Percentiles rank a stretch among this genome's conserved stretches.
phyloP scores from a whole-genome alignment of 1,140 invertebrate genomes.

The Portunus trituberculatus region DNA sequence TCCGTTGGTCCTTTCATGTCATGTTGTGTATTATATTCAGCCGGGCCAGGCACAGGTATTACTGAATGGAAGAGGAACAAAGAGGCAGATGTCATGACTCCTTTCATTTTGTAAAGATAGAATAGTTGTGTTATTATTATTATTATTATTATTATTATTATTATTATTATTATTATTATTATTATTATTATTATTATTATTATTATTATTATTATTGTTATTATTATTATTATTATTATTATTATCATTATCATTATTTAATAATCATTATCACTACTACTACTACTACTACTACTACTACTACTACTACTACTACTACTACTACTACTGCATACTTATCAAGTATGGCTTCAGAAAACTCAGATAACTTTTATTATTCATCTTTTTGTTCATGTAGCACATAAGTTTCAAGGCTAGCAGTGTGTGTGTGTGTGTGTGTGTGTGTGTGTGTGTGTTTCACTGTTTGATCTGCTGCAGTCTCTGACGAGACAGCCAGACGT shows the following conservation, averaged over 20 bases:
- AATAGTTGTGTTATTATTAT: neutral
- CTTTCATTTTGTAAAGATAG: neutral
- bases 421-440: too few relatives aligned
- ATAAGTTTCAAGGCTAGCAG: too few relatives aligned
- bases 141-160: slow-evolving; percentile 26
- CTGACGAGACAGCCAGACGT: too few relatives aligned
- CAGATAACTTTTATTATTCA: too few relatives aligned
- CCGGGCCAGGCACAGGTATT: too few relatives aligned
- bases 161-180: slow-evolving; percentile 26
- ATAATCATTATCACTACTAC: neutral
- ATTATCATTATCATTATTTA: slow-evolving; percentile 9
- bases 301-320: neutral
- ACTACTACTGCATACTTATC: neutral
- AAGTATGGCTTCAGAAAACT: neutral
- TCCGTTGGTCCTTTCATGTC: too few relatives aligned
- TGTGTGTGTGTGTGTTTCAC: too few relatives aligned
- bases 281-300: neutral
- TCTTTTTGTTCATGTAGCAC: too few relatives aligned
- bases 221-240: slow-evolving; percentile 28
- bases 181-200: slow-evolving; percentile 32
- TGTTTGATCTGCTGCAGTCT: too few relatives aligned
- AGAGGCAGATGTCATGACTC: too few relatives aligned
- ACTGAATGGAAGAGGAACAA: too few relatives aligned
- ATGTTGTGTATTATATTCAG: too few relatives aligned
- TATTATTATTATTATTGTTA: slow-evolving; percentile 9